These are phyloP conservation scores for Daboia siamensis DNA, from an alignment of 2,113 vertebrate genomes.

Conservation along the genomic window DNA sequence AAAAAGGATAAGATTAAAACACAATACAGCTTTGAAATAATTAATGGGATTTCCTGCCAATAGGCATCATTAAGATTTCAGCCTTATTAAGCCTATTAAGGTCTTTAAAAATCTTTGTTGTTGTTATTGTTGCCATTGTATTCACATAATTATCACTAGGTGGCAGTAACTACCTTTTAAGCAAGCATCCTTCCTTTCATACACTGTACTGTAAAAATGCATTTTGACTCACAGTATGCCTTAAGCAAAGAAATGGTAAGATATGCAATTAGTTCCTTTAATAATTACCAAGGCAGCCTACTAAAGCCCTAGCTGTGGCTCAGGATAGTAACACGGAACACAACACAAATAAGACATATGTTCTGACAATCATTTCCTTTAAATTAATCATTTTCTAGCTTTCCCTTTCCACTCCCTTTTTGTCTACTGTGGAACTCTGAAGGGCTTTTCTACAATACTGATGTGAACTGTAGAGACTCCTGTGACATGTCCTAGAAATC, in stretches of 20 bases:
- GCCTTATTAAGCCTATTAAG: background rate
- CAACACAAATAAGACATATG: background rate
- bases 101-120: background rate
- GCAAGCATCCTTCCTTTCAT: background rate
- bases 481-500: background rate
- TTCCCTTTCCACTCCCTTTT: background rate
- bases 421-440: background rate
- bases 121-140: rapidly evolving
- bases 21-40: background rate
- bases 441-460: background rate
- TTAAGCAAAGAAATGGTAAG: background rate
- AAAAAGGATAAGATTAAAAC: background rate
- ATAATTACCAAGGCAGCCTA: background rate
- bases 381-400: background rate
- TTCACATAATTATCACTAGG: constrained; percentile 56
- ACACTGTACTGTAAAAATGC: background rate
- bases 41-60: background rate
- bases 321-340: background rate
- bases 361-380: background rate
- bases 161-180: constrained; percentile 65
- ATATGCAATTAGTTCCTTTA: background rate
- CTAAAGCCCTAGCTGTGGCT: background rate
- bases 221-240: background rate
- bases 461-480: background rate
- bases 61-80: background rate